These are phyloP conservation scores for Meloidogyne hapla DNA, from an alignment of 1,140 invertebrate species.

Conservation along the genomic window DNA sequence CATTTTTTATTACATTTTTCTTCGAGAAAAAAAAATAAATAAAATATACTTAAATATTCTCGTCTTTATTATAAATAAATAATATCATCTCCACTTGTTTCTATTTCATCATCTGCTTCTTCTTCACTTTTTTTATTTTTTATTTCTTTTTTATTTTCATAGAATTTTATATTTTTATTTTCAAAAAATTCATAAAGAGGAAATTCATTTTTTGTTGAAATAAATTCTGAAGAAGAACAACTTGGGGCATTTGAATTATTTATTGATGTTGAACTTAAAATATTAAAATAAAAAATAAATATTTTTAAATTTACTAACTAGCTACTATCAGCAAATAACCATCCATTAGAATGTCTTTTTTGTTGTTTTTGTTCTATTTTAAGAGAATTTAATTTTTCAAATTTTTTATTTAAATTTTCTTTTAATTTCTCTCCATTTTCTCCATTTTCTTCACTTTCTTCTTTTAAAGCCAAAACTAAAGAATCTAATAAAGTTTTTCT, in stretches of 20 bases:
- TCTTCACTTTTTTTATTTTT: background rate
- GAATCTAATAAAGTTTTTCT: constrained; percentile 29
- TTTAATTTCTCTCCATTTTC: background rate
- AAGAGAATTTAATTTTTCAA: no score
- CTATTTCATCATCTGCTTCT: constrained; percentile 1
- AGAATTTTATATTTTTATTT: background rate
- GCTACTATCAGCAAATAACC: background rate
- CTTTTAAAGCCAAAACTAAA: constrained; percentile 30
- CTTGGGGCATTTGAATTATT: background rate
- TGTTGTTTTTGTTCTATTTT: background rate
- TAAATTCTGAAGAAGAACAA: background rate
- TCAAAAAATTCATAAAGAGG: background rate
- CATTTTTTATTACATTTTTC: no score
- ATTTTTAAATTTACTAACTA: no score
- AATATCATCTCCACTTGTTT: constrained; percentile 2
- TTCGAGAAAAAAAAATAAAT: constrained; percentile 11
- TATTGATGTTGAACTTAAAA: background rate
- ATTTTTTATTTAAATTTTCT: background rate
- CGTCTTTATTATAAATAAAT: constrained; percentile 14
- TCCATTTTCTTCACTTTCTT: constrained; percentile 4
- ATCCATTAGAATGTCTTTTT: background rate
- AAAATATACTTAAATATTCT: no score
- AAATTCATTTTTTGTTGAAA: constrained; percentile 6
- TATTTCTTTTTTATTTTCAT: background rate
- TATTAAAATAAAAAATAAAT: no score